Evolutionary conservation across 2,888 invertebrate species (phyloP).

Genomic region (Clepsis dumicolana): DNA sequence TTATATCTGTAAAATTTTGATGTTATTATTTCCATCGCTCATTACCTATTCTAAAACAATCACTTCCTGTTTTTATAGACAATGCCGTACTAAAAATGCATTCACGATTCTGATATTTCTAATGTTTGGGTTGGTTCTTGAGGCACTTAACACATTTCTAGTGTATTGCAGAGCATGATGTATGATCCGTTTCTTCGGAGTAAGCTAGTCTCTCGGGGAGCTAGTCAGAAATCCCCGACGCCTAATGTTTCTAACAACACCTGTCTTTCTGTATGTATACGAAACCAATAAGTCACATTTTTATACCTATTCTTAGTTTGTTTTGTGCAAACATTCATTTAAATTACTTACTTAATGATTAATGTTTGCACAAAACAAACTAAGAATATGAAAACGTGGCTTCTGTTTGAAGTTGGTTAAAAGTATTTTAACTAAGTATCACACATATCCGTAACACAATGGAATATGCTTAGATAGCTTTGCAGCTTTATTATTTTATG

Average conservation of each 20-base stretch:
- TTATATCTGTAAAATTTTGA: no score
- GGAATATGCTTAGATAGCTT: no score
- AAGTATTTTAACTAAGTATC: no score
- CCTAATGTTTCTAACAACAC: constrained; percentile 66
- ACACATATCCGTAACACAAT: no score
- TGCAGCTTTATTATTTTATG: no score
- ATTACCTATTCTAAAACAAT: not conserved
- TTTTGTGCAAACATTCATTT: no score
- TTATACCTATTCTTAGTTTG: no score
- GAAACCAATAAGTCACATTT: no score
- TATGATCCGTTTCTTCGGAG: constrained; percentile 79
- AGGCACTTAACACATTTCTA: not conserved
- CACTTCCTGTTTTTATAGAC: not conserved
- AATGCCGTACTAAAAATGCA: not conserved
- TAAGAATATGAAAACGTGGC: no score
- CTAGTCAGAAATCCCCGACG: constrained; percentile 65
- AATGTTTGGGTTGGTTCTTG: not conserved
- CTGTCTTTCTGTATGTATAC: constrained; percentile 71
- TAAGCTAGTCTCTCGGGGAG: constrained; percentile 69
- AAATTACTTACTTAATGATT: no score
- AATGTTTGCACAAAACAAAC: no score
- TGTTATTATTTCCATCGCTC: not conserved
- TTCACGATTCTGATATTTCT: not conserved
- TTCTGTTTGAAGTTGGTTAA: no score
- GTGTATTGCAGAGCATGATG: not conserved